Evolutionary conservation across 2,888 invertebrate species (phyloP), one percentile per base, ranked within the genome.

Genomic region (Rhamnusium bicolor): DNA sequence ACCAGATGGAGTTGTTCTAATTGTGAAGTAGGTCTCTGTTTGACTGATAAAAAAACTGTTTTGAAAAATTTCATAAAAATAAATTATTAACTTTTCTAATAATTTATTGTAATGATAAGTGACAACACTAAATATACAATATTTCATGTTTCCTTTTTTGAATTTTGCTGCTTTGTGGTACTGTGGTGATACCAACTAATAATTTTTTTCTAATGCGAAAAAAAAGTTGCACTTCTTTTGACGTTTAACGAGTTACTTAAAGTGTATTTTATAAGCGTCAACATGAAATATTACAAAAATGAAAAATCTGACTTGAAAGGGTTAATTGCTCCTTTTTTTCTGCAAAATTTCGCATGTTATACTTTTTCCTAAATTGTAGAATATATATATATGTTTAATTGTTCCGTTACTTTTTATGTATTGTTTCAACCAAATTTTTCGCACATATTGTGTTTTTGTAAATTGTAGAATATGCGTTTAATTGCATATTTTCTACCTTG

Each of bases 31-130:
- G 65, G 62, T 5, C 58, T 72, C 18, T 58, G 69, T 40, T 51
- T 69, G 19, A 63, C 29, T n/a, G n/a, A 19, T 69, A 69, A 32
- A 73, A 62, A 58, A 73, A 73, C 16, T 73, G 68, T 69, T 73
- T 73, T 40, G 14, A 32, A 53, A 53, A 8, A n/a, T 63, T 47
- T 21, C 63, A 63, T 19, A 47, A 10, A 10, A 60, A 60, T n/a
- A 60, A 60, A 40, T 60, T 60, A 29, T 14, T 32, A 60, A 60
- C n/a, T 32, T 32, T 32, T 32, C 10, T 32, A 7, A 12, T 0
- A 32, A 10, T n/a, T n/a, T n/a, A n/a, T n/a, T 32, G 32, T 12
- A 32, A 32, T 32, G 32, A 32, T 32, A 10, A 10, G 12, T 32
- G 32, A 32, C 32, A n/a, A n/a, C n/a, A n/a, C n/a, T n/a, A n/a